Evolutionary conservation across 2,113 vertebrate species (phyloP).

Genomic region (Noturus placidus): DNA sequence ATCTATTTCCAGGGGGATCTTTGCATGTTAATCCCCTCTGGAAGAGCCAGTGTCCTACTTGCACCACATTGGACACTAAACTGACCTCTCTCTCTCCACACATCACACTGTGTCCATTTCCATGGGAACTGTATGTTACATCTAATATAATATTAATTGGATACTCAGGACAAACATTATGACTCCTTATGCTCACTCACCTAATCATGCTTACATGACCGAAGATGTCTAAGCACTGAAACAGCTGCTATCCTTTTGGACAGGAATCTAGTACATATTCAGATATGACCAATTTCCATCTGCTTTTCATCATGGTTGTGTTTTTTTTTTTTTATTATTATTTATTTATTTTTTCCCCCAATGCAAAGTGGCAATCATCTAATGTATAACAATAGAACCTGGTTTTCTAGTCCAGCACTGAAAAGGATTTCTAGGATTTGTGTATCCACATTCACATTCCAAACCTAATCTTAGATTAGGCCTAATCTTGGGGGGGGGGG

Average conservation of each 20-base stretch:
- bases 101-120: constrained; percentile 17
- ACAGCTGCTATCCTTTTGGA: constrained; percentile 22
- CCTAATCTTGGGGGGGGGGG: not conserved
- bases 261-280: constrained; percentile 3
- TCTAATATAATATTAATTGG: constrained; percentile 46
- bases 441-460: constrained; percentile 7
- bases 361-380: not conserved
- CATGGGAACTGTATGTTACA: constrained; percentile 33
- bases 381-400: not conserved
- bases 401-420: not conserved
- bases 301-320: not conserved
- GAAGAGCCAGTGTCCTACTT: constrained; percentile 58
- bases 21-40: constrained; percentile 51
- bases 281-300: constrained; percentile 1
- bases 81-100: constrained; percentile 4
- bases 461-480: constrained; percentile 20
- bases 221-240: constrained; percentile 12
- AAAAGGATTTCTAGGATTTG: not conserved
- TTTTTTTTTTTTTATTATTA: too few species aligned
- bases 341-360: not conserved
- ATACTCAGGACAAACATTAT: constrained; percentile 15
- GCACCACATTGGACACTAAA: constrained; percentile 45
- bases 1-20: constrained; percentile 55
- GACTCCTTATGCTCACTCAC: constrained; percentile 29
- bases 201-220: constrained; percentile 22